Base-by-base conservation (phyloP, 2,888 invertebrate genomes). In the Falcaria lacertinaria region DNA sequence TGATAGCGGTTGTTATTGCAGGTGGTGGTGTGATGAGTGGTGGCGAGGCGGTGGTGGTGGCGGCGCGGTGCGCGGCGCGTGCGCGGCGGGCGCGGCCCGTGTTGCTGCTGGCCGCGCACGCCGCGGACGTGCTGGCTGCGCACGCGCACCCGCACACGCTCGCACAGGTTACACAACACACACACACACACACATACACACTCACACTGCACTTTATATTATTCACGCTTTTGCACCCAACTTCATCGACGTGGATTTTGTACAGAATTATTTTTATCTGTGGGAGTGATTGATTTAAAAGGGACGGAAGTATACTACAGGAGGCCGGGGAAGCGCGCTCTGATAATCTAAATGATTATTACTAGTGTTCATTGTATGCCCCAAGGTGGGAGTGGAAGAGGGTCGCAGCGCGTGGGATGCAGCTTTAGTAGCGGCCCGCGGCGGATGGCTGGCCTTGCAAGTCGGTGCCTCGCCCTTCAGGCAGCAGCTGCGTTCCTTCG, bases 101-200 rank as follows among this genome's bases (percentile, higher is more conserved):
- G 42, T 83, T 99, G 37, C 90, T 99, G 57, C 91, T 98, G 40
- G 93, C 96, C 33, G 94, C 96, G 41, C 93, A 97, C 16, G 98
- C 98, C 19, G 94, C 95, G 32, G 98, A 99, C 90, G 98, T 98
- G 15, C 94, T 97, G 0, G 66, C 66, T 1, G 76, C 81, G 41
- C 75, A 74, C 43, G 66, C 74, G 33, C 63, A 43, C 7, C 45
- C 62, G 0, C 61, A 53, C 33, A 6, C 52, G 0, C 68, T 79
- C 39, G 47, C 52, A 6, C 64, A 66, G 57, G 80, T 78, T n/a
- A n/a, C n/a, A n/a, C n/a, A n/a, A n/a, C n/a, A n/a, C n/a, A n/a
- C n/a, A n/a, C n/a, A n/a, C n/a, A n/a, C n/a, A n/a, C n/a, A n/a
- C n/a, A n/a, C n/a, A n/a, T n/a, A n/a, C n/a, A n/a, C n/a, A n/a